Conservation (phyloP, 2,113 vertebrate genomes). For the Cololabis saira region DNA sequence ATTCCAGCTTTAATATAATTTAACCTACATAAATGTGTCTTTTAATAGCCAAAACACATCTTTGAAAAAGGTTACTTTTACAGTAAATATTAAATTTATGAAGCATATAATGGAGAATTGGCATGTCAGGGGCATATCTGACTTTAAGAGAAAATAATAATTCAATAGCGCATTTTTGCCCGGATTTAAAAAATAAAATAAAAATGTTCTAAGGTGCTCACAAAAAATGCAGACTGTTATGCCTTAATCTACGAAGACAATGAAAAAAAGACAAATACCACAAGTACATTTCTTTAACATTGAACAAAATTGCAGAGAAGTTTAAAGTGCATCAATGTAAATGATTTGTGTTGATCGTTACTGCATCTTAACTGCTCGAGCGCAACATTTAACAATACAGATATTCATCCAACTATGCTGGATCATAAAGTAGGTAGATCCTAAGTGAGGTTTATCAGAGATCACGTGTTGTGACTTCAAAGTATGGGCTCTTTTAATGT, state of each 20-base stretch:
- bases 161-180: constrained; percentile 24
- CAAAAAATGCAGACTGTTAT: constrained; percentile 59
- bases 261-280: constrained; percentile 51
- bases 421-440: constrained; percentile 28
- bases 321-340: constrained; percentile 79
- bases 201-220: constrained; percentile 72
- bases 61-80: background rate
- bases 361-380: constrained; percentile 47
- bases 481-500: constrained; percentile 16
- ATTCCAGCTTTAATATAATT: constrained; percentile 17
- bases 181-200: constrained; percentile 26
- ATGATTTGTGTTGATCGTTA: constrained; percentile 63
- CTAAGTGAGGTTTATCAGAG: constrained; percentile 38
- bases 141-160: constrained; percentile 7
- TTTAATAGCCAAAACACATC: constrained; percentile 7
- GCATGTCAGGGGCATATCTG: constrained; percentile 17
- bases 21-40: constrained; percentile 8
- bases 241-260: constrained; percentile 58
- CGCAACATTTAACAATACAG: constrained; percentile 34
- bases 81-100: constrained; percentile 12
- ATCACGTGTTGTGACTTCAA: constrained; percentile 37
- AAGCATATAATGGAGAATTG: constrained; percentile 23
- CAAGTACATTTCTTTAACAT: constrained; percentile 56
- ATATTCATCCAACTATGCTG: constrained; percentile 34
- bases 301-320: constrained; percentile 54